Evolutionary conservation across 1,140 invertebrate species (phyloP).

Genomic region (Bombus ignitus): DNA sequence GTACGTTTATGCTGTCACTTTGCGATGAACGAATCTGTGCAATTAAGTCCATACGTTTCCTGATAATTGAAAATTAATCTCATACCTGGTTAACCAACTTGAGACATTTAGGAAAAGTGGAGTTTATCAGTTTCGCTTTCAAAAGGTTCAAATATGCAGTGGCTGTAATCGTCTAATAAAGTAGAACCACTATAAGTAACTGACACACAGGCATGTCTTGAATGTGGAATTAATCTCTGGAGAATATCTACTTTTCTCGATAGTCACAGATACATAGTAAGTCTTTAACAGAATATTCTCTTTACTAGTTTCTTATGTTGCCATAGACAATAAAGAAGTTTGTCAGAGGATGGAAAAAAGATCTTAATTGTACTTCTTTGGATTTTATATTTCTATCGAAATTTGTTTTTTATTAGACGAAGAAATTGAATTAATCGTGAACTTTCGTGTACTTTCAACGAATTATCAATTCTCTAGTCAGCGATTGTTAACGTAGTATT

Average conservation of each 20-base stretch:
- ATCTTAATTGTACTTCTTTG: no score
- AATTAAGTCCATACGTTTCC: no score
- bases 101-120: no score
- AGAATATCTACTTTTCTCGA: neutral
- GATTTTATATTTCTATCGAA: neutral
- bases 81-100: no score
- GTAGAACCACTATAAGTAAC: no score
- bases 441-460: neutral
- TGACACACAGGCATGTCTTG: rapidly evolving
- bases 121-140: no score
- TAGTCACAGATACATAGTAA: neutral
- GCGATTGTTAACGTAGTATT: no score
- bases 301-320: neutral
- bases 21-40: no score
- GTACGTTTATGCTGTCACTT: no score
- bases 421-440: neutral
- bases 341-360: neutral
- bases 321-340: neutral
- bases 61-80: no score
- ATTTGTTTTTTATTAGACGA: neutral
- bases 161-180: no score
- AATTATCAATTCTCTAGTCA: neutral
- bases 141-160: no score
- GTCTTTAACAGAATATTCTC: neutral
- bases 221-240: neutral